phyloP scores from a whole-genome alignment of 2,888 invertebrate genomes.

The Syrphus vitripennis region DNA sequence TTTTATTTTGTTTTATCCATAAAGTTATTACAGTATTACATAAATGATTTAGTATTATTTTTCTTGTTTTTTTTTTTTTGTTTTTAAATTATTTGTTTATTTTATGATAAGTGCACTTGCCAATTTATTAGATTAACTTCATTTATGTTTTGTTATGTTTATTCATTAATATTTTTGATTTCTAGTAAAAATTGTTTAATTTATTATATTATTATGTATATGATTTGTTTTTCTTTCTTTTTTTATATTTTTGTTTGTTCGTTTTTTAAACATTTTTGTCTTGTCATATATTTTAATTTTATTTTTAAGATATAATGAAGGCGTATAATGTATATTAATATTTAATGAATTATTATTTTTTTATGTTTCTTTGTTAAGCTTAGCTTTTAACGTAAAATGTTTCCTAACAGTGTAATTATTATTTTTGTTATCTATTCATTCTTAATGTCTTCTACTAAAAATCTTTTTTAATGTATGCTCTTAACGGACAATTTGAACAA shows the following conservation, averaged over 20 bases:
- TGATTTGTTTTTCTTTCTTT: constrained; percentile 55
- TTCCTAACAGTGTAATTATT: constrained; percentile 23
- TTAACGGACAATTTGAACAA: constrained; percentile 63
- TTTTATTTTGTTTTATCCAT: constrained; percentile 48
- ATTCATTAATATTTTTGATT: constrained; percentile 28
- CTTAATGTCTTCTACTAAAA: constrained; percentile 8
- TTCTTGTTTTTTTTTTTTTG: constrained; percentile 18
- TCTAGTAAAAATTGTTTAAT: constrained; percentile 54
- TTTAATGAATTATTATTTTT: constrained; percentile 50
- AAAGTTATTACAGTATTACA: constrained; percentile 53
- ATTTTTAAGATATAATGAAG: constrained; percentile 72
- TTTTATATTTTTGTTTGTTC: constrained; percentile 61
- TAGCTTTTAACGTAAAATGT: constrained; percentile 42
- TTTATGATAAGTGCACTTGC: constrained; percentile 81
- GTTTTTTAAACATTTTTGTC: constrained; percentile 59
- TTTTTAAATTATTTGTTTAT: constrained; percentile 43
- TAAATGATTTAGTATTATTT: constrained; percentile 55
- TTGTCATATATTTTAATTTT: constrained; percentile 56
- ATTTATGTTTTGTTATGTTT: constrained; percentile 35
- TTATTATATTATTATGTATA: constrained; percentile 16
- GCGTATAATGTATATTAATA: constrained; percentile 70
- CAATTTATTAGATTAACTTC: constrained; percentile 75
- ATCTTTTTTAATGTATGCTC: constrained; percentile 32
- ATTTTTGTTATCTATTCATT: not conserved
- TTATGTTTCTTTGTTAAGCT: constrained; percentile 44